These are phyloP conservation scores for Nephila pilipes DNA, from an alignment of 1,140 invertebrate genomes.

Conservation along the genomic window DNA sequence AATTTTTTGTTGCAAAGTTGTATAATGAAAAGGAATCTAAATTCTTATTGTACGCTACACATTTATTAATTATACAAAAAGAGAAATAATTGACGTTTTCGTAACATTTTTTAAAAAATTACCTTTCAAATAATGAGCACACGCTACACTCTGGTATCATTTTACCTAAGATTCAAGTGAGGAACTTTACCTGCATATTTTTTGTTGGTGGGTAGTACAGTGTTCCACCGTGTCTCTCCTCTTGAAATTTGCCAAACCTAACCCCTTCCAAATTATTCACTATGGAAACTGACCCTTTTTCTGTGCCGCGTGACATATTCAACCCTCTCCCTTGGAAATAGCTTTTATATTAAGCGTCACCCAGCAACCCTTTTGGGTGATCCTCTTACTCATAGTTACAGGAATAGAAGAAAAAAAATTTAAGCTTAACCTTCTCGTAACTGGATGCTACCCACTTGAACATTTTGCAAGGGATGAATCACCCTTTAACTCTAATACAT, in stretches of 20 bases:
- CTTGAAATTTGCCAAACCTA: not conserved
- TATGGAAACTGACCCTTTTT: not conserved
- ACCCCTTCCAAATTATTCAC: not conserved
- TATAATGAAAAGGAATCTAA: too few species aligned
- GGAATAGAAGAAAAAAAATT: not conserved
- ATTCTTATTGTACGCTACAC: too few species aligned
- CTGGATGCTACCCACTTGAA: not conserved
- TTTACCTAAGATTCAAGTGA: too few species aligned
- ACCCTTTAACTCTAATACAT: not conserved
- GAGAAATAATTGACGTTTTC: too few species aligned
- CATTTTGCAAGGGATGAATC: not conserved
- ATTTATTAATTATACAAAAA: too few species aligned
- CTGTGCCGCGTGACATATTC: not conserved
- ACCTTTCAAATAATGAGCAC: too few species aligned
- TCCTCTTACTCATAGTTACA: not conserved
- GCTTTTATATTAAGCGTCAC: not conserved
- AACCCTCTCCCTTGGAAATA: not conserved
- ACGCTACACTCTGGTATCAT: too few species aligned
- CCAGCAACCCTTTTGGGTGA: not conserved
- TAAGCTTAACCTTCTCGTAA: slow-evolving; percentile 7
- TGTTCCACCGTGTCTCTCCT: not conserved
- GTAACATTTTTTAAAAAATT: too few species aligned
- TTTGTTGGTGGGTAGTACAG: not conserved
- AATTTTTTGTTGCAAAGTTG: too few species aligned
- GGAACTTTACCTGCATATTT: too few species aligned